Percentiles rank a stretch among this genome's conserved stretches.
Evolutionary conservation across 2,113 vertebrate species (phyloP).

Genomic region (Pantherophis guttatus): DNA sequence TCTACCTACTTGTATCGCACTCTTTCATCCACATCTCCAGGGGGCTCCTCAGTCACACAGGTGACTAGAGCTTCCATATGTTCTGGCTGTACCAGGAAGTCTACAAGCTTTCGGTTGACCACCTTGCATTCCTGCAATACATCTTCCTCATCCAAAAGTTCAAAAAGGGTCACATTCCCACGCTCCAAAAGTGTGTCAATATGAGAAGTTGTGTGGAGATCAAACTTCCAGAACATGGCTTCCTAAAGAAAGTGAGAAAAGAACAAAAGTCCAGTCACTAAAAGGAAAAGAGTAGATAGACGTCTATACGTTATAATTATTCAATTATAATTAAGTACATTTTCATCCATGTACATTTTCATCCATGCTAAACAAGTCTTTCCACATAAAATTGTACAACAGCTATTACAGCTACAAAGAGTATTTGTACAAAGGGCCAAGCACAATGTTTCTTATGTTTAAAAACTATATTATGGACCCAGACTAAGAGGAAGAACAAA

Average conservation of each 20-base stretch:
- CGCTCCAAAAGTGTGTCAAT: constrained; percentile 70
- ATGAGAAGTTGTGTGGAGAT: constrained; percentile 72
- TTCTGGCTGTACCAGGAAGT: constrained; percentile 65
- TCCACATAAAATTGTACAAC: background rate
- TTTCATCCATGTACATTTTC: background rate
- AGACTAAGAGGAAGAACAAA: background rate
- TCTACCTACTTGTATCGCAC: constrained; percentile 71
- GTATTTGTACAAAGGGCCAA: background rate
- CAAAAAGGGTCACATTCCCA: constrained; percentile 67
- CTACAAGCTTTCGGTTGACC: constrained; percentile 68
- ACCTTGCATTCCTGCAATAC: constrained; percentile 74
- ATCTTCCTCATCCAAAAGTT: constrained; percentile 73
- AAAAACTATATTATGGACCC: background rate
- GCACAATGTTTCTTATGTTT: background rate
- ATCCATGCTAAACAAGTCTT: background rate
- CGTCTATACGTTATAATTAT: background rate
- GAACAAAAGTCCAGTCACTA: background rate
- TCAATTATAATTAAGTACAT: background rate
- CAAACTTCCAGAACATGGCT: constrained; percentile 77
- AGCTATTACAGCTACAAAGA: background rate
- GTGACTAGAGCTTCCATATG: constrained; percentile 71
- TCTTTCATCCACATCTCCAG: constrained; percentile 64
- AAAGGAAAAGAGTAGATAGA: background rate
- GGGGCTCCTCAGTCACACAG: constrained; percentile 70
- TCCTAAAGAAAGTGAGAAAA: constrained; percentile 34